Percentiles rank a stretch among this genome's conserved stretches.
These are phyloP conservation scores for Dasyornis broadbenti DNA, from an alignment of 2,113 vertebrate genomes.

Conservation along the genomic window DNA sequence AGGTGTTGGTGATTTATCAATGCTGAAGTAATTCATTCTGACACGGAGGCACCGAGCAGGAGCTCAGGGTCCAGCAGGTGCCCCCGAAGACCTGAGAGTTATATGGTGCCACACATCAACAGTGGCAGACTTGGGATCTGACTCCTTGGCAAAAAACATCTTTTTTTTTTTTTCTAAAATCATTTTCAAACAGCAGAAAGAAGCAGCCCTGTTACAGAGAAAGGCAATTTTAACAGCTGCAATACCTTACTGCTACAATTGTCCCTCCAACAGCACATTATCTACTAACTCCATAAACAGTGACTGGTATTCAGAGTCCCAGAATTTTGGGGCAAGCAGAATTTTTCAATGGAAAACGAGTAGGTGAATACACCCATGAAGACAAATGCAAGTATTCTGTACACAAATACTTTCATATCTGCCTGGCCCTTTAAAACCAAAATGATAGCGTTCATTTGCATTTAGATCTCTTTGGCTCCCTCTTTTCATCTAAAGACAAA, in stretches of 20 bases:
- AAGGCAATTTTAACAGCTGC: neutral
- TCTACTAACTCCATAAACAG: neutral
- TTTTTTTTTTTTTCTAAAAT: neutral
- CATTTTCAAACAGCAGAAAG: neutral
- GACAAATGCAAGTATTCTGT: neutral
- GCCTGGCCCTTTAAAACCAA: slow-evolving; percentile 69
- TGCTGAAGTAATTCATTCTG: slow-evolving; percentile 35
- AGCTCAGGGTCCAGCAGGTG: slow-evolving; percentile 17
- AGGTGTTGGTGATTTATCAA: slow-evolving; percentile 37
- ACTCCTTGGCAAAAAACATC: neutral
- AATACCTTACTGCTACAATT: neutral
- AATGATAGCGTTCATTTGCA: slow-evolving; percentile 75
- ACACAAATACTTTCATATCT: neutral
- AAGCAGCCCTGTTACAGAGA: neutral
- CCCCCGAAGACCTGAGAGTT: slow-evolving; percentile 12
- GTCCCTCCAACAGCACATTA: neutral
- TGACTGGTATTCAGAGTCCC: neutral
- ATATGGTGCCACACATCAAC: neutral
- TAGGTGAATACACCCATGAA: neutral
- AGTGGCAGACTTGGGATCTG: neutral
- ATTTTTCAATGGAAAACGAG: neutral
- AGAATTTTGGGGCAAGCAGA: neutral
- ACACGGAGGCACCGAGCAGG: neutral
- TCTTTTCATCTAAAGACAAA: slow-evolving; percentile 79
- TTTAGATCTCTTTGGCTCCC: slow-evolving; percentile 76